Evolutionary conservation across 2,797 vertebrate species (phyloP), one percentile per base, ranked within the genome.

Genomic region (Kryptolebias ocellatus): DNA sequence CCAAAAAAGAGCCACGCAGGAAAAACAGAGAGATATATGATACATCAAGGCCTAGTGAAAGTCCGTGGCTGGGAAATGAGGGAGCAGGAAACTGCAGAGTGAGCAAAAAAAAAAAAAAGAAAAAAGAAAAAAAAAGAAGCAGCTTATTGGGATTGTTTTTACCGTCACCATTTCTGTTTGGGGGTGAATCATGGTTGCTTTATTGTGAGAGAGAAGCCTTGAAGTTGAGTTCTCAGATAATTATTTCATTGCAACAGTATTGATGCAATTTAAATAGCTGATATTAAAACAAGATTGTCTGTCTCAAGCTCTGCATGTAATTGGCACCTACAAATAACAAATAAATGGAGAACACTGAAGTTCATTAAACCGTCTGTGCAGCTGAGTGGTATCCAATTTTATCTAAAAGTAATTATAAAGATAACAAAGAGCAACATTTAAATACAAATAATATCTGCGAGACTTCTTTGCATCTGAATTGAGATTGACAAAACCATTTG

Each of bases 11-110:
- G 89, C 90, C 83, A 87, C 86, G 83, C 89, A 94, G 92, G 91
- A 90, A 93, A 94, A 93, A 92, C 89, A 93, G 75, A 89, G 85
- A 90, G 91, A 93, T 92, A 94, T 90, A 90, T 80, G 93, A 94
- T 95, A 93, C 87, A 93, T 92, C 80, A 83, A 89, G 87, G 76
- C 86, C 76, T 64, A 67, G 84, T 87, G 88, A 90, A 91, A 93
- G 87, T 87, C 77, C 80, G 75, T 74, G 70, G 80, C 86, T 86
- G 79, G 80, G 88, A 92, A 89, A 93, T 84, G 82, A 92, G 81
- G 84, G 77, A 57, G 79, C 72, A 60, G 80, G 61, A 86, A 92
- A 93, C 87, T 93, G 90, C 91, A 54, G 84, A 79, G 83, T 87
- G 83, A 75, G 91, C 92, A 92, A 70, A 91, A 91, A 93, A 90